phyloP scores from a whole-genome alignment of 2,888 invertebrate genomes.

The Latrodectus hesperus region DNA sequence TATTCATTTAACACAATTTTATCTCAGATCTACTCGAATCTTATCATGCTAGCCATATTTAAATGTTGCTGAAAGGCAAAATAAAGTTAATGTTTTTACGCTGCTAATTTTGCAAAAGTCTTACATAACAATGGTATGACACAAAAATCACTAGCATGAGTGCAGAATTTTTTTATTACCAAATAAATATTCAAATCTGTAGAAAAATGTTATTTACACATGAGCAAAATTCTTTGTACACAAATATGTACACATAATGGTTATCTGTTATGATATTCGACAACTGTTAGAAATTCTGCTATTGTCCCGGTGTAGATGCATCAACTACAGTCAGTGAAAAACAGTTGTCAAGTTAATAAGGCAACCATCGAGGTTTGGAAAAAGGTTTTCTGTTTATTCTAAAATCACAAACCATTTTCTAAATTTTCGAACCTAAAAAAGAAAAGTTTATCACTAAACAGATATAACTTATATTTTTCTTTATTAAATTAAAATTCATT shows the following conservation, averaged over 20 bases:
- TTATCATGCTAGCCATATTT: too few relatives aligned
- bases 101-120: too few relatives aligned
- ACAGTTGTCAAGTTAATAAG: conserved; percentile 45
- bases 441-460: background rate
- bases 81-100: too few relatives aligned
- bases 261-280: conserved; percentile 34
- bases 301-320: conserved; percentile 14
- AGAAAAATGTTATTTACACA: conserved; percentile 55
- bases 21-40: too few relatives aligned
- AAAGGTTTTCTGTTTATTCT: conserved; percentile 24
- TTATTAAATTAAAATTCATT: too few relatives aligned
- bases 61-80: too few relatives aligned
- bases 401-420: conserved; percentile 35
- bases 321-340: conserved; percentile 35
- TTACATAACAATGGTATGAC: too few relatives aligned
- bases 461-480: background rate
- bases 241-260: conserved; percentile 24
- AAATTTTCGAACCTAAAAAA: conserved; percentile 27
- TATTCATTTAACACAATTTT: too few relatives aligned
- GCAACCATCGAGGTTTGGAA: conserved; percentile 26
- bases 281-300: conserved; percentile 25
- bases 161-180: conserved; percentile 52
- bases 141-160: background rate
- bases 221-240: conserved; percentile 29
- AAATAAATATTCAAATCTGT: conserved; percentile 58